Conservation (phyloP, 2,888 invertebrate genomes). For the Dorcus hopei region DNA sequence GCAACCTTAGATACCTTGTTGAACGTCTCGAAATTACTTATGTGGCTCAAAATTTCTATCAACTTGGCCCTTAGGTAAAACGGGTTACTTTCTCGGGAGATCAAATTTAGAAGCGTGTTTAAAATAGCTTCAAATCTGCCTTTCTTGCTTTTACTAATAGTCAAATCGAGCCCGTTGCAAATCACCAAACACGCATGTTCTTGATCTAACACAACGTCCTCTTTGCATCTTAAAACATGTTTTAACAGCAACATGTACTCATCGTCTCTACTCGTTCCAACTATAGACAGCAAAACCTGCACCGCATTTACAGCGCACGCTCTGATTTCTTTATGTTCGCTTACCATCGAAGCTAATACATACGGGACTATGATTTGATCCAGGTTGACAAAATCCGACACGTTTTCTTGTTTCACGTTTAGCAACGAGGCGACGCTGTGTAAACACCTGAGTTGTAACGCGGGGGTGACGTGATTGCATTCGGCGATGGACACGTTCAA, state of each 20-base stretch:
- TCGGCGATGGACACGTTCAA: conserved; percentile 53
- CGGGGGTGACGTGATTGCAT: conserved; percentile 36
- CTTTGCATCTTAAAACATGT: conserved; percentile 51
- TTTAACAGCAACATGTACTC: conserved; percentile 51
- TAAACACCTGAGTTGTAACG: conserved; percentile 55
- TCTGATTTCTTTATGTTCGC: conserved; percentile 56
- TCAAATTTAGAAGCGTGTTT: conserved; percentile 34
- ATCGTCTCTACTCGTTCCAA: conserved; percentile 39
- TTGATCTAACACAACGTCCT: conserved; percentile 64
- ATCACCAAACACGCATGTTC: conserved; percentile 64
- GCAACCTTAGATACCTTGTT: conserved; percentile 33
- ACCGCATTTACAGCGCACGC: conserved; percentile 56
- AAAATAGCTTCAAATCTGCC: conserved; percentile 37
- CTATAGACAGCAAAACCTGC: conserved; percentile 39
- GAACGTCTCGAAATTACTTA: conserved; percentile 35
- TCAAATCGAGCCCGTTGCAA: conserved; percentile 58
- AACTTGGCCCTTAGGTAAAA: conserved; percentile 47
- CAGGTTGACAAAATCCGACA: conserved; percentile 44
- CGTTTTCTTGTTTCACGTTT: conserved; percentile 27
- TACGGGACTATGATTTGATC: conserved; percentile 51
- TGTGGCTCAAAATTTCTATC: conserved; percentile 33
- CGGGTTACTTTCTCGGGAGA: conserved; percentile 43
- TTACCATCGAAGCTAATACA: conserved; percentile 57
- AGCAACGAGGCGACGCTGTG: conserved; percentile 27
- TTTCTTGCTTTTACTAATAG: conserved; percentile 33